phyloP scores from a whole-genome alignment of 2,888 invertebrate species.

The Eilema sororculum region DNA sequence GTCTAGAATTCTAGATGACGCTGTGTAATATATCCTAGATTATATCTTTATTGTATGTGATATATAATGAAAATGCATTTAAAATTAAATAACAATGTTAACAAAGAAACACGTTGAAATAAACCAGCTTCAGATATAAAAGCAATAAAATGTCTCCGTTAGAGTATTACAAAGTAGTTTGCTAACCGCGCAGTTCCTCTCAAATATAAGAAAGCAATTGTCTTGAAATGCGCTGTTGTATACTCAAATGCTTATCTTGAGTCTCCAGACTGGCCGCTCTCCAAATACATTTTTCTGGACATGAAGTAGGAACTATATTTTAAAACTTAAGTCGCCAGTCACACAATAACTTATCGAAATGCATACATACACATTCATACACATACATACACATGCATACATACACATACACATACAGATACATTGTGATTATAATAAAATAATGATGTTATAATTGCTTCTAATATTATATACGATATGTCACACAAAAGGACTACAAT shows the following conservation, averaged over 20 bases:
- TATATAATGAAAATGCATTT: neutral
- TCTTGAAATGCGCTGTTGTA: constrained; percentile 57
- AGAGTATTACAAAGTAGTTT: neutral
- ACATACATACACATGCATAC: too few relatives aligned
- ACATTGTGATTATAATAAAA: too few relatives aligned
- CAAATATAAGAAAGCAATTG: constrained; percentile 65
- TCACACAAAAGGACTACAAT: too few relatives aligned
- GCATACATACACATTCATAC: too few relatives aligned
- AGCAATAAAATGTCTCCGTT: neutral
- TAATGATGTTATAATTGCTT: too few relatives aligned
- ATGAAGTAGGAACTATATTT: constrained; percentile 54
- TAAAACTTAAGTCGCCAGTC: neutral
- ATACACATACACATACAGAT: too few relatives aligned
- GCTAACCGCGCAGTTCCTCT: constrained; percentile 28
- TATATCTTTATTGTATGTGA: neutral
- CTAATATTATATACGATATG: too few relatives aligned
- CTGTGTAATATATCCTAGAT: too few relatives aligned
- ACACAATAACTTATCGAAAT: too few relatives aligned
- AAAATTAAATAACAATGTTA: neutral
- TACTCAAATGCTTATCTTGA: constrained; percentile 68
- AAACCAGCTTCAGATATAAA: neutral
- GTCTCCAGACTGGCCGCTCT: constrained; percentile 64
- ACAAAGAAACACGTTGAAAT: neutral
- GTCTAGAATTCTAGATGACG: too few relatives aligned
- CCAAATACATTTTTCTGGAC: constrained; percentile 67